Evolutionary conservation across 2,888 invertebrate species (phyloP).

Genomic region (Trisateles emortualis): DNA sequence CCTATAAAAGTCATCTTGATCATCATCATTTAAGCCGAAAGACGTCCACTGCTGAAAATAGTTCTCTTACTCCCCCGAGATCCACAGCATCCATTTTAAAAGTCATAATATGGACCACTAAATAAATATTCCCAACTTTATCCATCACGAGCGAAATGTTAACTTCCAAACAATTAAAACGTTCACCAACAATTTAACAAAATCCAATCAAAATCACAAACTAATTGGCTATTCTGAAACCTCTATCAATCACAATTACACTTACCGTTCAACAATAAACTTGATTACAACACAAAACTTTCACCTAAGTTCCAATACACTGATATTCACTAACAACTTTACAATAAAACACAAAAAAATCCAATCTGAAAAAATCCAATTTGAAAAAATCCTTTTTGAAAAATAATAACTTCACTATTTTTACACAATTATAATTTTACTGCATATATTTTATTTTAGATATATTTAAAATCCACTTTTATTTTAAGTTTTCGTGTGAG

Average conservation of each 20-base stretch:
- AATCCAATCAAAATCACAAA: conserved; percentile 24
- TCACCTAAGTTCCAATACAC: conserved; percentile 37
- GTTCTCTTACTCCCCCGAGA: no score
- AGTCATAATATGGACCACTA: not conserved
- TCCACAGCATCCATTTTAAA: no score
- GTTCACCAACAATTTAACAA: conserved; percentile 21
- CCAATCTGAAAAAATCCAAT: no score
- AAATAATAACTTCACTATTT: not conserved
- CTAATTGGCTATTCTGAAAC: conserved; percentile 15
- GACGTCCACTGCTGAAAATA: no score
- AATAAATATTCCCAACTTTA: not conserved
- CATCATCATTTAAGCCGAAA: no score
- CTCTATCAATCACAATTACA: conserved; percentile 37
- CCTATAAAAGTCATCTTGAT: no score
- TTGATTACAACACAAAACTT: conserved; percentile 28
- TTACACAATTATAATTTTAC: not conserved
- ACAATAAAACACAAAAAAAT: not conserved
- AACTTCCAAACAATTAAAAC: conserved; percentile 5
- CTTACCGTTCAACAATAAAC: conserved; percentile 30
- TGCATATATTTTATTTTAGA: not conserved
- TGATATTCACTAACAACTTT: conserved; percentile 13
- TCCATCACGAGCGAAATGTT: not conserved
- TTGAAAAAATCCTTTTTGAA: not conserved
- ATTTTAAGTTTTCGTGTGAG: not conserved
- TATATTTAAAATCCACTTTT: not conserved